Evolutionary conservation across 2,113 vertebrate species (phyloP).

Genomic region (Rynchops niger): DNA sequence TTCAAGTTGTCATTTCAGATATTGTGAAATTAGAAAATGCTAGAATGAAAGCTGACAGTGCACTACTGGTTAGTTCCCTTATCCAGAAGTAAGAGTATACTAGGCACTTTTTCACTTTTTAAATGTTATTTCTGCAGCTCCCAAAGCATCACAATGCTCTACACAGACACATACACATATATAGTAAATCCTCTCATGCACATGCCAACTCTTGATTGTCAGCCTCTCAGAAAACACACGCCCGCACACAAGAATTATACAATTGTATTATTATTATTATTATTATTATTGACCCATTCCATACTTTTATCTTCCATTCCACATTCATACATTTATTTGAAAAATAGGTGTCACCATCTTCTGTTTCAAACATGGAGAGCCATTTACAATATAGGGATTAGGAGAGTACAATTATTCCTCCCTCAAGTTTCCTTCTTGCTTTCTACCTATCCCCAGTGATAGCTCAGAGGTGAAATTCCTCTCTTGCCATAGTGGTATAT

Average conservation of each 20-base stretch:
- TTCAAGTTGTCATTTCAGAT: neutral
- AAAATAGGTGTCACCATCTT: neutral
- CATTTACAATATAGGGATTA: neutral
- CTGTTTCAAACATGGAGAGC: neutral
- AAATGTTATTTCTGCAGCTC: neutral
- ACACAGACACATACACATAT: neutral
- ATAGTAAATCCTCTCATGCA: neutral
- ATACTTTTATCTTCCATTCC: neutral
- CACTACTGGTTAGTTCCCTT: neutral
- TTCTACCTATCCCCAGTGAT: neutral
- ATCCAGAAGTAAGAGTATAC: neutral
- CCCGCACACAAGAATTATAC: rapidly evolving
- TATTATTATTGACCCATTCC: neutral
- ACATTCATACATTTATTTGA: neutral
- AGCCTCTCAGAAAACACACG: neutral
- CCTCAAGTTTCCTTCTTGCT: neutral
- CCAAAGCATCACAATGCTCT: neutral
- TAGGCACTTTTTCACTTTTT: neutral
- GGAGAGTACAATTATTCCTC: neutral
- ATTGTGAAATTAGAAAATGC: neutral
- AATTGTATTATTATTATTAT: neutral
- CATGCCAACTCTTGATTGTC: neutral
- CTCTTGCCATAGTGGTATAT: neutral
- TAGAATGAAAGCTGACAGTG: neutral
- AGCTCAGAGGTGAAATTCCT: neutral